Evolutionary conservation across 2,113 vertebrate genomes (phyloP), one percentile per base, ranked within the genome.

Genomic region (Corvus hawaiiensis): DNA sequence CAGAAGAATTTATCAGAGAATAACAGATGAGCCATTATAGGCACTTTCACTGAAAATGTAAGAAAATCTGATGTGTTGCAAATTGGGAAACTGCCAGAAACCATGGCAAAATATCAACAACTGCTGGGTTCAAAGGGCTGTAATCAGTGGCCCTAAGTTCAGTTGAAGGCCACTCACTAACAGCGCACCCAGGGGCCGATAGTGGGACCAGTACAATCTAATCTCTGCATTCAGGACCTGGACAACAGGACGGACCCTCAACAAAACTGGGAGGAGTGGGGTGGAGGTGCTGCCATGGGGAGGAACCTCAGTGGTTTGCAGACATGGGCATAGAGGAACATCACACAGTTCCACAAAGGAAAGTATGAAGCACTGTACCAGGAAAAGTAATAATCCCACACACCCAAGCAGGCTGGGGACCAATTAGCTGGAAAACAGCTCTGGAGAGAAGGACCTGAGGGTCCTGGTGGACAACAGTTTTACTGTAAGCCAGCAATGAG

Each of bases 21-120:
- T 32, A 89, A 76, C 0, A 2, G 28, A 63, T 44, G 39, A 87
- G 30, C 21, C 48, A 59, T 54, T 79, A 16, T 4, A 89, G 39
- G 39, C 0, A 0, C 15, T 67, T 76, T 54, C 43, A 83, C 0
- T 0, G 11, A 58, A 71, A 62, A 62, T 13, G 8, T 49, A 75
- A 62, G 43, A 54, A 75, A 71, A 84, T 21, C n/a, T 58, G 32
- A 89, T 21, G 24, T 12, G 35, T 27, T 52, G 12, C 13, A 43
- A 28, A 58, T 9, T 41, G 37, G 44, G 32, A 80, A 87, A 59
- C 39, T 55, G 32, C 9, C n/a, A 76, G 55, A 76, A 89, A 35
- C 46, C 35, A 62, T 13, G 62, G n/a, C 30, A 76, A 76, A 69
- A 62, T 62, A 41, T 13, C 26, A 62, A 17, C 28, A 82, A 6